These are phyloP conservation scores for Buteo buteo DNA, from an alignment of 2,113 vertebrate species.

Conservation along the genomic window DNA sequence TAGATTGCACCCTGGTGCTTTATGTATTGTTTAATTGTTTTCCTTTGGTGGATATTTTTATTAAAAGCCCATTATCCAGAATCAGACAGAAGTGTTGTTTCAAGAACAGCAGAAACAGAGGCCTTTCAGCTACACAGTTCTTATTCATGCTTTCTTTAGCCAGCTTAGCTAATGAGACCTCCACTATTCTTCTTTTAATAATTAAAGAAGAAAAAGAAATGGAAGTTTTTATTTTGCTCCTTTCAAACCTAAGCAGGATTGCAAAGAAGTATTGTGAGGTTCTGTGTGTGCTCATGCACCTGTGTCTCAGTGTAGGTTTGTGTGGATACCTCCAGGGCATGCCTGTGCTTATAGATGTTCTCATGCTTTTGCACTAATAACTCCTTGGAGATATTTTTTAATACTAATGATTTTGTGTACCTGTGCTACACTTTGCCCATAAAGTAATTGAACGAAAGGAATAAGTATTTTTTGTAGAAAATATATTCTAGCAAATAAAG, in stretches of 20 bases:
- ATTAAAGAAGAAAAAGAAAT: constrained; percentile 62
- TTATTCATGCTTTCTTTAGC: constrained; percentile 62
- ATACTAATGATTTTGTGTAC: not conserved
- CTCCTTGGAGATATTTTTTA: not conserved
- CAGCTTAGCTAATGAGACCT: constrained; percentile 62
- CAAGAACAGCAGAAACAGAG: constrained; percentile 70
- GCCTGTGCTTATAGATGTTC: not conserved
- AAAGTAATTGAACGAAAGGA: not conserved
- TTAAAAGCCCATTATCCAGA: constrained; percentile 77
- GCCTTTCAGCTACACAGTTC: constrained; percentile 5
- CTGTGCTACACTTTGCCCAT: not conserved
- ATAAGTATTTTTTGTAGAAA: not conserved
- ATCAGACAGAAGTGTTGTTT: constrained; percentile 74
- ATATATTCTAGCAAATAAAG: not conserved
- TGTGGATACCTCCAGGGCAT: not conserved
- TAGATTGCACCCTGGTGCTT: constrained; percentile 78
- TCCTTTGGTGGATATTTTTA: constrained; percentile 79
- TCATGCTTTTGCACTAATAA: not conserved
- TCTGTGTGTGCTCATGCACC: not conserved
- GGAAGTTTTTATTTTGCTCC: constrained; percentile 35
- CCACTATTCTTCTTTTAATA: constrained; percentile 51
- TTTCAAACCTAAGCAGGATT: constrained; percentile 44
- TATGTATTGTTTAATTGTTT: constrained; percentile 83
- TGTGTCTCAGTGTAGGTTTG: not conserved
- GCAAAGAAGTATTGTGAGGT: not conserved